Percentiles rank a stretch among this genome's conserved stretches.
These are phyloP conservation scores for Petrocephalus zakoni DNA, from an alignment of 2,113 vertebrate genomes.

Conservation along the genomic window DNA sequence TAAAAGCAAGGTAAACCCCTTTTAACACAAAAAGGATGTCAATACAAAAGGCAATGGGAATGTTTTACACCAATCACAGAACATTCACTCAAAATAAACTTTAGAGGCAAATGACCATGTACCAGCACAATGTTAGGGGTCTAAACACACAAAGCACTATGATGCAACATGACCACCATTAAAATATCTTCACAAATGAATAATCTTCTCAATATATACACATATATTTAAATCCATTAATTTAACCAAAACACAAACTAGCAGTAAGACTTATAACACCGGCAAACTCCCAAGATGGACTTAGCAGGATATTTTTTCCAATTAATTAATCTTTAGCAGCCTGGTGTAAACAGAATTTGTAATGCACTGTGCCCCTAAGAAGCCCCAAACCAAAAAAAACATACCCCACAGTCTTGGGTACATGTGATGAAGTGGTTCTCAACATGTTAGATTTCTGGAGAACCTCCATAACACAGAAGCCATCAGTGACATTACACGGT, in stretches of 20 bases:
- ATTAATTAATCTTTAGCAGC: neutral
- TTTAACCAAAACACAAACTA: slow-evolving; percentile 47
- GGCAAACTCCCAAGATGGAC: slow-evolving; percentile 33
- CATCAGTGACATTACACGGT: neutral
- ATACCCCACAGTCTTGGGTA: neutral
- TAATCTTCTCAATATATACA: slow-evolving; percentile 57
- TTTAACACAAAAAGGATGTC: neutral
- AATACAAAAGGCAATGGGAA: neutral
- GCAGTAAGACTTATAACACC: slow-evolving; percentile 32
- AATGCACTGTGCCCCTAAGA: neutral
- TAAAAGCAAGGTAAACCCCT: neutral
- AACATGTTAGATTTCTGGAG: neutral
- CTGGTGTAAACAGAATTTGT: slow-evolving; percentile 34
- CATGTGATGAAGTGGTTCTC: neutral
- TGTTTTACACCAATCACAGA: slow-evolving; percentile 2
- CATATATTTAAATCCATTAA: slow-evolving; percentile 50
- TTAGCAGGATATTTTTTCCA: slow-evolving; percentile 27
- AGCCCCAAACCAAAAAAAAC: neutral
- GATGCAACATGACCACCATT: neutral
- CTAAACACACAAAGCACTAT: neutral
- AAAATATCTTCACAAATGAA: slow-evolving; percentile 10
- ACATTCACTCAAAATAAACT: neutral
- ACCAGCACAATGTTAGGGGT: neutral
- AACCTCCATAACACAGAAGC: neutral
- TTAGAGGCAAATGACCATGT: neutral